Evolutionary conservation across 1,140 invertebrate genomes (phyloP), one percentile per base, ranked within the genome.

Genomic region (Cydia strobilella): DNA sequence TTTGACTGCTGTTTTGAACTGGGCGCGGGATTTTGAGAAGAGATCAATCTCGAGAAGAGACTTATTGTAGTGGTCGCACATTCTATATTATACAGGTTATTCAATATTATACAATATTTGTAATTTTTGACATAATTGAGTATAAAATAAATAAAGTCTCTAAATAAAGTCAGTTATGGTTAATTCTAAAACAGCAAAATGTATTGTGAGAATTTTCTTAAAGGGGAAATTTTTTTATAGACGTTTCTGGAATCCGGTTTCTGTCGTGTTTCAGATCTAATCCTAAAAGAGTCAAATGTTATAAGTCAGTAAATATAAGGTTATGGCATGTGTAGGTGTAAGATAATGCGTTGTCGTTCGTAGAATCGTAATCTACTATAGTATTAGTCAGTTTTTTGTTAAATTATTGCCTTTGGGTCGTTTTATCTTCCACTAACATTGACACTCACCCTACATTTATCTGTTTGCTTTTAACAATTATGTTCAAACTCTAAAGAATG

Each of bases 191-290:
- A n/a, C n/a, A n/a, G n/a, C n/a, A n/a, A n/a, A n/a, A n/a, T n/a
- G n/a, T n/a, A n/a, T n/a, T n/a, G n/a, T 84, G 81, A 80, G 79
- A 79, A 79, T 80, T 79, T 82, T 84, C 79, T 81, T 77, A 75
- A 51, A 71, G 66, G 78, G 78, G n/a, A n/a, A 77, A 78, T 77
- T 77, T 77, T 78, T 75, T 69, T 69, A 20, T 5, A n/a, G 65
- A 31, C 25, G 13, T 66, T 31, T 66, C 13, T 66, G 27, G 65
- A 69, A 69, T 69, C 63, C 63, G 63, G 63, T n/a, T 31, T 35
- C 15, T 31, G 62, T 35, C 63, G 63, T 66, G 65, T 39, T 69
- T 39, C n/a, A 69, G 31, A 69, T 69, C 15, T 69, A 42, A 69
- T 42, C 6, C 31, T 69, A 39, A 69, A 69, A 69, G 6, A 69